Evolutionary conservation across 2,888 invertebrate genomes (phyloP).

Genomic region (Exocentrus adspersus): DNA sequence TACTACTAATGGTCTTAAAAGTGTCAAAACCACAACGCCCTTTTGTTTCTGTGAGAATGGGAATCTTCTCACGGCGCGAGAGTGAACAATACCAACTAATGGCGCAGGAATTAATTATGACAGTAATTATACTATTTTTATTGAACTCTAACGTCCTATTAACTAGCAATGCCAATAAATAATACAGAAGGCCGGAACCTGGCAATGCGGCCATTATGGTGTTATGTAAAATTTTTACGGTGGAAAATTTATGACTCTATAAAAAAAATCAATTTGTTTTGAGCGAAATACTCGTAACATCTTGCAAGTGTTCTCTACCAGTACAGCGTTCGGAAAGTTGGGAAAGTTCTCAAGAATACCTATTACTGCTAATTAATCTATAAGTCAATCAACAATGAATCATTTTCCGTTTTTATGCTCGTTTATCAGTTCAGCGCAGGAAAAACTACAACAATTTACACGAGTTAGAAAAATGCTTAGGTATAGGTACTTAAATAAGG

Average conservation of each 20-base stretch:
- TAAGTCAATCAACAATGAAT: no score
- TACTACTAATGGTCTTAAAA: slow-evolving; percentile 35
- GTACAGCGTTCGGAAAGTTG: no score
- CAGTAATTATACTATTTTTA: slow-evolving; percentile 15
- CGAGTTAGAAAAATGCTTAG: no score
- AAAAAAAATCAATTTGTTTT: slow-evolving; percentile 13
- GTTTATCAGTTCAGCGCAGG: no score
- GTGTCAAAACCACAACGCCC: slow-evolving; percentile 39
- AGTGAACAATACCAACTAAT: slow-evolving; percentile 42
- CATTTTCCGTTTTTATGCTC: no score
- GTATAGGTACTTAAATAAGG: no score
- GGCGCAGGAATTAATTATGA: slow-evolving; percentile 38
- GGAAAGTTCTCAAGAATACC: no score
- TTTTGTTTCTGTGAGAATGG: slow-evolving; percentile 44
- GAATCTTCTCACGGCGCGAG: slow-evolving; percentile 45
- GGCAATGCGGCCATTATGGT: slow-evolving; percentile 16
- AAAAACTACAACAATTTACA: no score
- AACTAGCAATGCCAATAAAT: slow-evolving; percentile 12
- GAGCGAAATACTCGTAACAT: no score
- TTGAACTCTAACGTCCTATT: slow-evolving; percentile 12
- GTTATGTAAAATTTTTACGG: slow-evolving; percentile 7
- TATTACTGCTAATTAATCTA: no score
- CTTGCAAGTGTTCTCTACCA: no score
- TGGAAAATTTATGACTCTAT: slow-evolving; percentile 16
- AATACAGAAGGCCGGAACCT: slow-evolving; percentile 12